Evolutionary conservation across 2,797 vertebrate species (phyloP), one percentile per base, ranked within the genome.

Genomic region (Nasua narica): DNA sequence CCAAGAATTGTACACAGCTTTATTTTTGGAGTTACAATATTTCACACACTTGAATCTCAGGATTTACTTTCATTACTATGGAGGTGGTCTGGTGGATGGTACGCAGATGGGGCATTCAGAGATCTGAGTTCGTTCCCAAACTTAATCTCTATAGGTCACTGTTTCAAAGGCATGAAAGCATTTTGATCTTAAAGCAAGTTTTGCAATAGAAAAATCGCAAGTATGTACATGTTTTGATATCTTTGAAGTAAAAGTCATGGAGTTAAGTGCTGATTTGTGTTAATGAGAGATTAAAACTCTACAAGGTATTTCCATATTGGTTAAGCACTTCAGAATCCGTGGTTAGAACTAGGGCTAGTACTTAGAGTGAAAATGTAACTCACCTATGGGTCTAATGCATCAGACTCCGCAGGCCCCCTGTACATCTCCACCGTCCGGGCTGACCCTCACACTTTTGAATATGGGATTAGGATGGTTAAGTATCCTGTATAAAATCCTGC

Each of bases 171-270:
- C 21, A 77, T 29, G 78, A 62, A 56, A 50, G 16, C 48, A 3
- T 23, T 86, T 32, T 19, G 1, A 1, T 74, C 37, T 54, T 70
- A 5, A 54, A 87, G 79, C 60, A 67, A 43, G 52, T 35, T 81
- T 27, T 60, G 37, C 11, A 52, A 65, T 54, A 81, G 16, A 52
- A 60, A 83, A 60, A 83, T 37, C 40, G 9, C 29, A 72, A 40
- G 3, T 35, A 23, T 40, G 9, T 50, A 69, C 67, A n/a, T 72
- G 23, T 86, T 54, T 4, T 83, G 23, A 13, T 46, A 27, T 43
- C 56, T 87, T 87, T 95, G 50, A 89, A 95, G 70, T 94, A 92
- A 92, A 96, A 58, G 37, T 56, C 29, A 50, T 56, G 40, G 14
- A 54, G 10, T 43, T 56, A 48, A n/a, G 10, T 72, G 88, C 37